Evolutionary conservation across 1,140 invertebrate species (phyloP).

Genomic region (Calephelis nemesis): DNA sequence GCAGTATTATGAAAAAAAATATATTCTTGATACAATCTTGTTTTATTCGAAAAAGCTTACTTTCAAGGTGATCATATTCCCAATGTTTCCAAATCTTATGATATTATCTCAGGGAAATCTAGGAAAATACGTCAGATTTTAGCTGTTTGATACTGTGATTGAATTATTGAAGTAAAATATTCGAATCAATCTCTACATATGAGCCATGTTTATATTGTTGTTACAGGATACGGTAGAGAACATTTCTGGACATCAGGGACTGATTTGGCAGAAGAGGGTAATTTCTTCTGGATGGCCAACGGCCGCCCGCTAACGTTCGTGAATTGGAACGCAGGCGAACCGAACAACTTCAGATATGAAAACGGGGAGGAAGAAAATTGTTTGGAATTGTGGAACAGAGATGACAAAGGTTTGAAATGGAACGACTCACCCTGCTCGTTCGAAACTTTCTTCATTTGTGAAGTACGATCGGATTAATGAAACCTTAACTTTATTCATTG

Average conservation of each 20-base stretch:
- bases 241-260: constrained; percentile 96
- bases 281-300: constrained; percentile 95
- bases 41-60: no score
- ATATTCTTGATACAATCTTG: no score
- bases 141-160: no score
- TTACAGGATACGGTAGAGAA: constrained; percentile 89
- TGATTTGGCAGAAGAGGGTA: constrained; percentile 92
- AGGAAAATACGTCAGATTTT: no score
- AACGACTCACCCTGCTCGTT: constrained; percentile 95
- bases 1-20: no score
- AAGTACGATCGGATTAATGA: constrained; percentile 83
- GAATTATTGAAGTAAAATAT: no score
- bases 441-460: constrained; percentile 94
- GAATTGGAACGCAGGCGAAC: constrained; percentile 95
- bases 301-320: constrained; percentile 93
- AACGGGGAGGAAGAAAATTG: constrained; percentile 96
- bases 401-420: constrained; percentile 94
- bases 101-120: no score
- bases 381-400: constrained; percentile 93
- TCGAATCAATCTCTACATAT: no score
- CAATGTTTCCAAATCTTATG: no score
- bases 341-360: constrained; percentile 95
- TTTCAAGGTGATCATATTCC: no score
- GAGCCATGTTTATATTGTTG: no score
- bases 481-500: constrained; percentile 1